phyloP scores from a whole-genome alignment of 2,113 vertebrate species.

The Ammodramus savannarum region DNA sequence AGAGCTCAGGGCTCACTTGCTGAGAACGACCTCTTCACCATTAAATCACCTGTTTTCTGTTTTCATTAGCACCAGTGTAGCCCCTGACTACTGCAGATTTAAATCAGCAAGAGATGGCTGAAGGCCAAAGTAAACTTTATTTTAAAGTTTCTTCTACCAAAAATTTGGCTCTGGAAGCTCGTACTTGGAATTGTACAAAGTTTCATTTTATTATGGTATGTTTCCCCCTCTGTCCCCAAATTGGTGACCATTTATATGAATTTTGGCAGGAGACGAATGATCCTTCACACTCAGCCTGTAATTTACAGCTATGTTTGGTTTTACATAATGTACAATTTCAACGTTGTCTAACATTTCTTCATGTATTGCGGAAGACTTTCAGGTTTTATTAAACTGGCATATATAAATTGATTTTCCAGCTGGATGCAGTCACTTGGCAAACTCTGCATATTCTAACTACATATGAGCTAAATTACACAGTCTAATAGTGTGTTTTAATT shows the following conservation, averaged over 20 bases:
- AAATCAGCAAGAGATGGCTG: background rate
- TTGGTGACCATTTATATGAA: background rate
- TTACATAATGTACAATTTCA: constrained; percentile 51
- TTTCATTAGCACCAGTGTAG: background rate
- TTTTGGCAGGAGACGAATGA: constrained; percentile 38
- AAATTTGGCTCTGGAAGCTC: background rate
- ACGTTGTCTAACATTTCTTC: background rate
- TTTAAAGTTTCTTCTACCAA: background rate
- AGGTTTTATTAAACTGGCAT: constrained; percentile 63
- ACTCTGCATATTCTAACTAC: constrained; percentile 54
- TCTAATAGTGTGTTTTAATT: constrained; percentile 68
- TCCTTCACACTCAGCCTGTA: constrained; percentile 25
- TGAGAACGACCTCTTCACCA: background rate
- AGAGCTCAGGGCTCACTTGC: background rate
- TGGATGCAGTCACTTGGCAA: constrained; percentile 64
- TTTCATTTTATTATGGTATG: constrained; percentile 7
- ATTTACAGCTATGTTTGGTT: constrained; percentile 42
- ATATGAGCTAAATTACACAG: constrained; percentile 64
- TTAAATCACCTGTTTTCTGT: background rate
- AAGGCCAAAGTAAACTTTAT: background rate
- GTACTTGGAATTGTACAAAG: background rate
- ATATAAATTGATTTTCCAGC: constrained; percentile 71
- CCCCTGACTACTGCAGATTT: background rate
- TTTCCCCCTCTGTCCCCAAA: background rate
- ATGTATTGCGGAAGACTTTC: constrained; percentile 29